Evolutionary conservation across 2,888 invertebrate species (phyloP), one percentile per base, ranked within the genome.

Genomic region (Chrysina gloriosa): DNA sequence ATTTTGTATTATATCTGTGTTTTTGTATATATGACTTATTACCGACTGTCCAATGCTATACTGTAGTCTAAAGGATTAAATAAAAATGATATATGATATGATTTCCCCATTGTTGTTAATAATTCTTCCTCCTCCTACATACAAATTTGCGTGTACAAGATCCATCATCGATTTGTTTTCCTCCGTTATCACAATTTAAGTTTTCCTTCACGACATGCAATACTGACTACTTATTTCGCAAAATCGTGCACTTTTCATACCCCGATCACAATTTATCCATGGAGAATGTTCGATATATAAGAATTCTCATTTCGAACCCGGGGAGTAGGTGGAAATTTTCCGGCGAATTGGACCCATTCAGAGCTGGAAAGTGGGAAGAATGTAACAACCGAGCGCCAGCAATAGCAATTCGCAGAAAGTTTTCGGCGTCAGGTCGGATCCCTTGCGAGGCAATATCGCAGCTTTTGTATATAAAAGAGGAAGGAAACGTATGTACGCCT

Each of bases 331-430:
- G 27, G 58, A 42, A 61, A 61, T 61, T 61, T 61, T 61, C 42
- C 58, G 42, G 58, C 29, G 58, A 61, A 61, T 61, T 61, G 58
- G 27, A 42, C 27, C 27, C 19, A 61, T 61, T 61, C 58, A 42
- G 34, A 9, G 29, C 27, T 29, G 11, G 25, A 61, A 61, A 61
- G 42, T 27, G 58, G 58, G 58, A 42, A 42, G 45, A 42, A 61
- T 42, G 42, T 42, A 36, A 27, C 58, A 61, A 27, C 58, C 11
- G 9, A 42, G 19, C 29, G 27, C 27, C 58, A 23, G 42, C 42
- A 61, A 45, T n/a, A n/a, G n/a, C 42, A 42, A 42, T 61, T 61
- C 42, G 42, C 4, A 61, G 36, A 61, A 61, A 61, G 27, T 42
- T 61, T 61, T 45, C 27, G 42, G 27, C 25, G 2, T 23, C 14